Conservation (phyloP, 2,113 vertebrate genomes). For the Dolichotis patagonum region DNA sequence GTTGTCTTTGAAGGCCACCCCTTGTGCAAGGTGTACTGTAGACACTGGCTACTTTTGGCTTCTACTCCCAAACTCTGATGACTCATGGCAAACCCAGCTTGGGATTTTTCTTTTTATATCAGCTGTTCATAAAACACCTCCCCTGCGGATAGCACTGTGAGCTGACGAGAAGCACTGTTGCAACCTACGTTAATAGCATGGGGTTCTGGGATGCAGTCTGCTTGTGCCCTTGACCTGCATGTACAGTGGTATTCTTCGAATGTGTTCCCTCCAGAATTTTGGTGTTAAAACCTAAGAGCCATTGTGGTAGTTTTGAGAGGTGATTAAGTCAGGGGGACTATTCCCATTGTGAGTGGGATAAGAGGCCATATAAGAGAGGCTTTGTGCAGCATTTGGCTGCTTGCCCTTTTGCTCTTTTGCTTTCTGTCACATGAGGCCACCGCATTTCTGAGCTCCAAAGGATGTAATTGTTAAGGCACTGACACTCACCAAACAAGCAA, state of each 20-base stretch:
- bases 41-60: neutral
- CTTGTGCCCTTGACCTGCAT: neutral
- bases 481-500: neutral
- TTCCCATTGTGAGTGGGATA: neutral
- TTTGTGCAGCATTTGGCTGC: neutral
- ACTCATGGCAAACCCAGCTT: neutral
- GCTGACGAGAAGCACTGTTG: neutral
- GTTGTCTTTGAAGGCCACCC: neutral
- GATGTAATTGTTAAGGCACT: neutral
- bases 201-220: neutral
- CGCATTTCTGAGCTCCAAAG: neutral
- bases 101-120: neutral
- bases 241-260: neutral
- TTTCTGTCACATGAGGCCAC: neutral
- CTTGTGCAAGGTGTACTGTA: fast-evolving
- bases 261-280: neutral
- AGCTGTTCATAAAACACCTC: neutral
- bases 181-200: fast-evolving
- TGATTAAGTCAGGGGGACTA: neutral
- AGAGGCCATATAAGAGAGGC: neutral
- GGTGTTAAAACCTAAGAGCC: neutral
- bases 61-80: neutral
- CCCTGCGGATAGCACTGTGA: neutral
- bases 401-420: neutral
- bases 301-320: neutral